Conservation (phyloP, 2,113 vertebrate species). For the Athene cunicularia region DNA sequence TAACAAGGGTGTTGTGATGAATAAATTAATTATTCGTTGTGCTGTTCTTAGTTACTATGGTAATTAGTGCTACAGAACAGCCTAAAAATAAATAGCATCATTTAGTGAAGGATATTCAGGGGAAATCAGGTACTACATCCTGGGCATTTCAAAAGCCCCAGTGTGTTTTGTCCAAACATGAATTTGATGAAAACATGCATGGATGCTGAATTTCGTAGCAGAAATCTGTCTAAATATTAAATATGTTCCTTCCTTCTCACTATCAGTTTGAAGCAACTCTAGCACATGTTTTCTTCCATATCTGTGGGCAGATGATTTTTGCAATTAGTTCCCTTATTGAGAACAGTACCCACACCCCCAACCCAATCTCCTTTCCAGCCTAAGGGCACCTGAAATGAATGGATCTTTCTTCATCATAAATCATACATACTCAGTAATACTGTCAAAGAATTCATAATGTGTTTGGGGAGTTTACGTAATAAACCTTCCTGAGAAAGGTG, state of each 20-base stretch:
- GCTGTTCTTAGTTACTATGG: slow-evolving; percentile 55
- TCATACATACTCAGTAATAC: neutral
- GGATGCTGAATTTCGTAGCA: neutral
- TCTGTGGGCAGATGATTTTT: slow-evolving; percentile 12
- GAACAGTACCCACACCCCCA: neutral
- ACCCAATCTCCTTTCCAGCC: neutral
- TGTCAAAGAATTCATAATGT: slow-evolving; percentile 30
- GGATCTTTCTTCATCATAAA: slow-evolving; percentile 13
- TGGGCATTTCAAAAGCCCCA: neutral
- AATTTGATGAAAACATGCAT: neutral
- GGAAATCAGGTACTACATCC: neutral
- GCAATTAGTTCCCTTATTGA: slow-evolving; percentile 21
- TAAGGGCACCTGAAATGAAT: neutral
- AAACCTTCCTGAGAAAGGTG: slow-evolving; percentile 33
- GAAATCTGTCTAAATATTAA: neutral
- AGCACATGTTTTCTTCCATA: neutral
- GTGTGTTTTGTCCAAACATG: neutral
- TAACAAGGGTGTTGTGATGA: slow-evolving; percentile 46
- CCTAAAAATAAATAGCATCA: slow-evolving; percentile 49
- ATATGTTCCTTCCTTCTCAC: neutral
- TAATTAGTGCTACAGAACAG: slow-evolving; percentile 49
- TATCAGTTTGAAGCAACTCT: neutral
- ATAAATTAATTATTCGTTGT: slow-evolving; percentile 50
- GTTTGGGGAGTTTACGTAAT: slow-evolving; percentile 34
- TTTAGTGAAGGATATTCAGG: slow-evolving; percentile 31